Conservation (phyloP, 1,140 invertebrate species). For the Dysdera silvatica region DNA sequence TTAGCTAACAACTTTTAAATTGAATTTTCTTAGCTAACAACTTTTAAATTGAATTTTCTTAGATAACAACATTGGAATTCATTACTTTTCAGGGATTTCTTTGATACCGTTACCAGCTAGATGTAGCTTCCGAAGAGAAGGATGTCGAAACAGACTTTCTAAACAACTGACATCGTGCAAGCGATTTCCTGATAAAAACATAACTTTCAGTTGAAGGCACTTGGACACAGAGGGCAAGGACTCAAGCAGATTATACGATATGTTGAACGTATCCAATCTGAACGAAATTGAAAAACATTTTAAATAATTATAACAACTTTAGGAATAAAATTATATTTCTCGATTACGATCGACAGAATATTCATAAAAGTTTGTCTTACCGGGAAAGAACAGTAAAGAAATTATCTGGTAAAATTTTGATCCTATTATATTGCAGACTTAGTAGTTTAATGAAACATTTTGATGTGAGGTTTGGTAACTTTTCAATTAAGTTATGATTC, state of each 20-base stretch:
- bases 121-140: constrained; percentile 59
- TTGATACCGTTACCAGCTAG: constrained; percentile 69
- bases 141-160: background rate
- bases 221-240: background rate
- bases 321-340: background rate
- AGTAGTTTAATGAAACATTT: constrained; percentile 1
- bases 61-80: constrained; percentile 17
- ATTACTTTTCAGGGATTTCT: constrained; percentile 59
- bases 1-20: too few relatives aligned
- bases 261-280: constrained; percentile 12
- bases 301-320: background rate
- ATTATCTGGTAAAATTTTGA: constrained; percentile 11
- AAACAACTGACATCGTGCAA: background rate
- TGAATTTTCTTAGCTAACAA: too few relatives aligned
- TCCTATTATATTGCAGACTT: constrained; percentile 12
- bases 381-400: constrained; percentile 9
- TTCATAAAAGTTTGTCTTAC: constrained; percentile 5
- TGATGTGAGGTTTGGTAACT: background rate
- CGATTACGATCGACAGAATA: background rate
- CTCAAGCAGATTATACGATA: constrained; percentile 10
- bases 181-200: constrained; percentile 8
- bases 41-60: too few relatives aligned
- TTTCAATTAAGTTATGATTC: constrained; percentile 5
- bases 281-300: background rate
- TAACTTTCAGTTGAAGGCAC: background rate